Evolutionary conservation across 2,888 invertebrate species (phyloP).

Genomic region (Drosophila maculinotata): DNA sequence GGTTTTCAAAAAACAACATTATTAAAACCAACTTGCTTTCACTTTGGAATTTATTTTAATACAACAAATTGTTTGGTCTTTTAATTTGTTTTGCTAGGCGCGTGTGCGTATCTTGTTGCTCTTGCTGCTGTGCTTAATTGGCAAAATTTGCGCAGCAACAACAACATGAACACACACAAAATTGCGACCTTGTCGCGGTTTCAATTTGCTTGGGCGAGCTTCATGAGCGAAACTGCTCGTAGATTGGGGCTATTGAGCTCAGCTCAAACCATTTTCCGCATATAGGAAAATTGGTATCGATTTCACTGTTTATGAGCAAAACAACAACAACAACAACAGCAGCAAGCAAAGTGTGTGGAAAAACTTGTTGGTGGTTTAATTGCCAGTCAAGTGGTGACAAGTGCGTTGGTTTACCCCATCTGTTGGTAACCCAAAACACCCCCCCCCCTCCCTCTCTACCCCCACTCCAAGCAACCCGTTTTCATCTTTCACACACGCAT

Average conservation of each 20-base stretch:
- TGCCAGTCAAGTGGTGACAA: slow-evolving; percentile 63
- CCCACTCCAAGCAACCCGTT: slow-evolving; percentile 43
- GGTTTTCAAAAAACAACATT: not conserved
- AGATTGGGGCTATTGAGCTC: slow-evolving; percentile 9
- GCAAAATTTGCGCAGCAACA: slow-evolving; percentile 29
- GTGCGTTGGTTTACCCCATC: slow-evolving; percentile 47
- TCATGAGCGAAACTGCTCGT: slow-evolving; percentile 15
- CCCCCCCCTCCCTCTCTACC: not conserved
- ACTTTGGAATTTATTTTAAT: slow-evolving; percentile 42
- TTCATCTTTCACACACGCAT: slow-evolving; percentile 23
- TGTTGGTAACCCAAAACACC: slow-evolving; percentile 2
- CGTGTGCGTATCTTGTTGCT: slow-evolving; percentile 32
- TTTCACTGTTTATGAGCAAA: slow-evolving; percentile 56
- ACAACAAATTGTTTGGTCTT: slow-evolving; percentile 36
- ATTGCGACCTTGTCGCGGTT: slow-evolving; percentile 64
- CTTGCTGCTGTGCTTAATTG: slow-evolving; percentile 57
- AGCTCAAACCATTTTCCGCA: slow-evolving; percentile 65
- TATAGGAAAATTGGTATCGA: slow-evolving; percentile 65
- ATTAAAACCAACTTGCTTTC: slow-evolving; percentile 56
- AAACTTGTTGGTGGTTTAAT: slow-evolving; percentile 69
- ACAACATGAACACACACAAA: slow-evolving; percentile 32
- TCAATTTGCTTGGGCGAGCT: slow-evolving; percentile 22
- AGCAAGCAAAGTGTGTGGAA: slow-evolving; percentile 20
- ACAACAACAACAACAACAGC: slow-evolving; percentile 15
- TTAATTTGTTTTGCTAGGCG: slow-evolving; percentile 25